A percentile compares a stretch with the other conserved stretches of the same genome.
Conservation (phyloP, 2,888 invertebrate genomes). For the Labia minor region DNA sequence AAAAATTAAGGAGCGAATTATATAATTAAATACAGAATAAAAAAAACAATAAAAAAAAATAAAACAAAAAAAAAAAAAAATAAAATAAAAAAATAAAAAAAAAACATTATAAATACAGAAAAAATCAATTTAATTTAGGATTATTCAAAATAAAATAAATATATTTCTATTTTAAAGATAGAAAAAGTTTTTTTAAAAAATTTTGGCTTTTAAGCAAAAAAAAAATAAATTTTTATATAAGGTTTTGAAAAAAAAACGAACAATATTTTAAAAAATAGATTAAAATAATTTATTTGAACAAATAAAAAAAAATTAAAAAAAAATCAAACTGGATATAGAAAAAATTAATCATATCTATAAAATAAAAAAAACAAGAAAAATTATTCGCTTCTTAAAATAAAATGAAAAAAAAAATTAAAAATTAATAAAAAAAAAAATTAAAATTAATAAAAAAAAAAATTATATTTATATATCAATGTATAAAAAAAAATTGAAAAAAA, state of each 20-base stretch:
- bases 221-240: conserved; percentile 18
- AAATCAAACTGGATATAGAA: neutral
- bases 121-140: too few species aligned
- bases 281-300: neutral
- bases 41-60: conserved; percentile 16
- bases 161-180: conserved; percentile 19
- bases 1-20: neutral
- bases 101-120: neutral
- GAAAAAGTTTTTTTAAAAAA: conserved; percentile 20
- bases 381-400: too few species aligned
- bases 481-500: neutral
- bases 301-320: neutral
- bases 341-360: too few species aligned
- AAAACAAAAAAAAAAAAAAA: conserved; percentile 9
- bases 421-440: neutral
- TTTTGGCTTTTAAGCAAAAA: conserved; percentile 16
- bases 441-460: neutral
- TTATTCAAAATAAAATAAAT: neutral
- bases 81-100: conserved; percentile 15
- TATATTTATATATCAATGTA: conserved; percentile 6
- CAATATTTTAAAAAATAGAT: too few species aligned
- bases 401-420: neutral
- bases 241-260: neutral
- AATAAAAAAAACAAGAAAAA: too few species aligned
- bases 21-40: neutral